Base-by-base conservation (phyloP, 2,113 vertebrate genomes). In the Prionailurus viverrinus region DNA sequence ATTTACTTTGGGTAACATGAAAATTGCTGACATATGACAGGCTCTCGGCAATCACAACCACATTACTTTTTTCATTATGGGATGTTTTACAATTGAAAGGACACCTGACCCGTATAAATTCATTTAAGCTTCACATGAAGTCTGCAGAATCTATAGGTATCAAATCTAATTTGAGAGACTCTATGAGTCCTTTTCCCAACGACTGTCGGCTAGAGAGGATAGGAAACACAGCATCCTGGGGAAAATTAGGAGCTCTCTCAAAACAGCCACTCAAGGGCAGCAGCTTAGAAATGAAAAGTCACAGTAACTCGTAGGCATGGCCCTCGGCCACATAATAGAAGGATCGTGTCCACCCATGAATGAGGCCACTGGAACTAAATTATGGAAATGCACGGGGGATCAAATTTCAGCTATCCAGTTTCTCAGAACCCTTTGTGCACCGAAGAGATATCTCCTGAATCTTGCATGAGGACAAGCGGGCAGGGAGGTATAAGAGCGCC, bases 1-100 rank as follows among this genome's bases (percentile, higher is more conserved):
- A 94, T 92, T 55, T 48, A 84, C 69, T 88, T 71, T 55, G 29
- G 53, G 31, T 39, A 80, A 61, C 48, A 27, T 58, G 18, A 94
- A 63, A 89, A 45, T 25, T 23, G 48, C 78, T 94, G 53, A 95
- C 61, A 55, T 74, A 41, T 11, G 7, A 85, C 45, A 41, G 11
- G 13, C 23, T 80, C 25, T 78, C 27, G 36, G 45, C 33, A 69
- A 63, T 80, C 39, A 71, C 39, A 27, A 82, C 11, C 58, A 14
- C 10, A 29, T 36, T 66, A 78, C 45, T n/a, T 86, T 78, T 51
- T 92, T 66, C 68, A 80, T 58, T 87, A 53, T n/a, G 14, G 39
- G 48, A 66, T 69, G 58, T 51, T 91, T 81, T 68, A 12, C 55
- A 36, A 7, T 61, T 31, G n/a, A 63, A 93, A 90, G 1, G 0